Evolutionary conservation across 2,797 vertebrate species (phyloP).

Genomic region (Sparidentex hasta): DNA sequence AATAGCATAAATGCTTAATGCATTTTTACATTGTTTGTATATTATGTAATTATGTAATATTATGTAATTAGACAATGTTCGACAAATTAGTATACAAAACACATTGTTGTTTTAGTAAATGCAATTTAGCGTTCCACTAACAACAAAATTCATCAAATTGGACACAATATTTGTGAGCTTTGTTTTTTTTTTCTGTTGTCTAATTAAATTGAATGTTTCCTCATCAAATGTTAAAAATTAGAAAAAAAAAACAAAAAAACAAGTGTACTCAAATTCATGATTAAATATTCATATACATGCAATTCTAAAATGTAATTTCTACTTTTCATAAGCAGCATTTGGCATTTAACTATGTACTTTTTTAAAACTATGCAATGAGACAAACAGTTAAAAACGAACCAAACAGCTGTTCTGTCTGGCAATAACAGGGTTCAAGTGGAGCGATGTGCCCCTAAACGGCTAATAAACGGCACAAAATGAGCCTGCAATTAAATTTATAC

Average conservation of each 20-base stretch:
- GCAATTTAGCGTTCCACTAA: slow-evolving; percentile 8
- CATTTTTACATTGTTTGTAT: background rate
- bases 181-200: slow-evolving; percentile 10
- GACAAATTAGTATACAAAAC: background rate
- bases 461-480: slow-evolving; percentile 91
- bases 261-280: background rate
- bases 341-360: slow-evolving; percentile 72
- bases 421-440: slow-evolving; percentile 90
- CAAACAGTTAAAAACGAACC: slow-evolving; percentile 84
- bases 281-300: slow-evolving; percentile 29
- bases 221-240: background rate
- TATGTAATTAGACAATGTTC: background rate
- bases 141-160: slow-evolving; percentile 13
- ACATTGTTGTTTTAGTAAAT: background rate
- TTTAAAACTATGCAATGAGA: slow-evolving; percentile 81
- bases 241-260: slow-evolving; percentile 8
- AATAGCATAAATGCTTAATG: background rate
- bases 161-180: slow-evolving; percentile 10
- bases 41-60: too few relatives aligned
- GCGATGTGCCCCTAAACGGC: slow-evolving; percentile 88
- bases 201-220: slow-evolving; percentile 1
- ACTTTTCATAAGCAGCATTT: slow-evolving; percentile 62
- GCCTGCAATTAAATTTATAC: slow-evolving; percentile 91
- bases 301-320: slow-evolving; percentile 43
- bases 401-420: slow-evolving; percentile 89